Evolutionary conservation across 2,888 invertebrate genomes (phyloP), one percentile per base, ranked within the genome.

Genomic region (Aphodius sticticus): DNA sequence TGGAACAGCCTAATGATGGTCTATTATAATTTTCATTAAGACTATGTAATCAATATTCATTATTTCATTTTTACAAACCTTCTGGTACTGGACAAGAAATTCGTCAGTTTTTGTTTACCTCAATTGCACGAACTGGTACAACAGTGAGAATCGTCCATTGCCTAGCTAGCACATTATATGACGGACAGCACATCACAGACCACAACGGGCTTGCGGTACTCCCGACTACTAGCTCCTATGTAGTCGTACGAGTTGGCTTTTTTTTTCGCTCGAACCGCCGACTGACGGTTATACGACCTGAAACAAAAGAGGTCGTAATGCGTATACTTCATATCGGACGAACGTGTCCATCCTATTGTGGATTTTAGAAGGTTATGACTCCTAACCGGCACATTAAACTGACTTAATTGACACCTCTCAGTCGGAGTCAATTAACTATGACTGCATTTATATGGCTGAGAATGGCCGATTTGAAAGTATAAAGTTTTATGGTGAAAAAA

Each of bases 241-340:
- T 53, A 53, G 53, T 9, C 53, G 53, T 12, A 53, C 53, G 53
- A 53, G 12, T 53, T 9, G 53, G 53, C 4, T 53, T 53, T 53
- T 53, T 53, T 53, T 53, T 53, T 12, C 53, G 7, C 53, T 53
- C 7, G 53, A 53, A 53, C 53, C 12, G 53, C 53, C 53, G 53
- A 53, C 53, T 53, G 53, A 53, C 53, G 53, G 53, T 53, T 53
- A 53, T 53, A 53, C 53, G 53, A 53, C 53, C 53, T 53, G 53
- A 53, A 53, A 53, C 53, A 53, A 53, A 53, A 53, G 53, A 53
- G 53, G 53, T 12, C 53, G 53, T 53, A 53, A 53, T 53, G 9
- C 53, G 53, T 53, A 53, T 53, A 12, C 53, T 53, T 53, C 53
- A 53, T 53, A 53, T 53, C 53, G 53, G 53, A 53, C 53, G 53